Percentiles rank a stretch among this genome's conserved stretches.
These are phyloP conservation scores for Colletes collaris DNA, from an alignment of 2,888 invertebrate genomes.

Conservation along the genomic window DNA sequence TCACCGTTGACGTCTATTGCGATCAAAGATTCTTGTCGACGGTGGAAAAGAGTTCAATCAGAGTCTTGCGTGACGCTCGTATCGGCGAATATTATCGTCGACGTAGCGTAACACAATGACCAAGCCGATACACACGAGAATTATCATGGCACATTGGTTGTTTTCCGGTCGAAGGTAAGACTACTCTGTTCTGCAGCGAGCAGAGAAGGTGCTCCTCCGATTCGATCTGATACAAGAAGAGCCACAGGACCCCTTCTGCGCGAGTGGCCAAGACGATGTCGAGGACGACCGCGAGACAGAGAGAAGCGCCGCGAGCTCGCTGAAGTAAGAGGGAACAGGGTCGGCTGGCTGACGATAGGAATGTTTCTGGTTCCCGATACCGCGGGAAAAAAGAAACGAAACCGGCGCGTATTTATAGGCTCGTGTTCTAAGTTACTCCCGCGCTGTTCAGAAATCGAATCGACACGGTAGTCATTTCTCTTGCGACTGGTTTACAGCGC, in stretches of 20 bases:
- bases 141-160: slow-evolving; percentile 57
- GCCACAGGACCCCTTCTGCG: slow-evolving; percentile 68
- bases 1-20: too few relatives aligned
- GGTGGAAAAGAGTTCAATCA: slow-evolving; percentile 5
- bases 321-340: slow-evolving; percentile 33
- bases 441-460: slow-evolving; percentile 49
- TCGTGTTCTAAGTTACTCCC: slow-evolving; percentile 46
- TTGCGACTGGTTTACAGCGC: too few relatives aligned
- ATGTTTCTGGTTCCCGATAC: slow-evolving; percentile 63
- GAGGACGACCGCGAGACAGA: slow-evolving; percentile 45
- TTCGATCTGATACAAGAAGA: slow-evolving; percentile 69
- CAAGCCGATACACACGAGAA: slow-evolving; percentile 40
- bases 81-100: slow-evolving; percentile 30
- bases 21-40: not conserved
- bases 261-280: slow-evolving; percentile 60
- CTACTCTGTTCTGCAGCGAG: slow-evolving; percentile 45
- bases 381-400: slow-evolving; percentile 35
- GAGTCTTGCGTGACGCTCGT: slow-evolving; percentile 2
- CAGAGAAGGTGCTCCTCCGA: slow-evolving; percentile 57
- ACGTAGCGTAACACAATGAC: slow-evolving; percentile 42
- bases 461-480: slow-evolving; percentile 7
- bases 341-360: slow-evolving; percentile 63
- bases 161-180: slow-evolving; percentile 49
- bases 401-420: slow-evolving; percentile 51
- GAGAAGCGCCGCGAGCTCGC: slow-evolving; percentile 32